Conservation (phyloP, 2,888 invertebrate species). For the Yponomeuta evonymella region DNA sequence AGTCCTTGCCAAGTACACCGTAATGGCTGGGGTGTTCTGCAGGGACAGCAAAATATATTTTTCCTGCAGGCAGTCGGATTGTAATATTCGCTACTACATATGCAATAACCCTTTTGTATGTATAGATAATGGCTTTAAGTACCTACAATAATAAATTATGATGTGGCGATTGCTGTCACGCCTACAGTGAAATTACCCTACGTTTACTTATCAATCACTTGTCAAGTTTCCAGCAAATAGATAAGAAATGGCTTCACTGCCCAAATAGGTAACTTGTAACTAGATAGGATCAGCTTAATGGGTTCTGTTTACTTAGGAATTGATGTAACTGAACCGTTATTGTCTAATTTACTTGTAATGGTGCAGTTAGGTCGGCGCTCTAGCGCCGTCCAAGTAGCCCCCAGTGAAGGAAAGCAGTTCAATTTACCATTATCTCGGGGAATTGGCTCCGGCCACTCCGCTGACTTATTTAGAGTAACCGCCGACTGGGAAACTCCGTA, state of each 20-base stretch:
- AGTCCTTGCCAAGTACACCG: conserved; percentile 17
- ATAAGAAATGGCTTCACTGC: not conserved
- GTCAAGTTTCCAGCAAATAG: not conserved
- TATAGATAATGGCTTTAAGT: no score
- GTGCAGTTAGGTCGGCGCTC: conserved; percentile 47
- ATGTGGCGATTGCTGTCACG: no score
- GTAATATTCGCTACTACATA: no score
- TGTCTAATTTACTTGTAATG: conserved; percentile 48
- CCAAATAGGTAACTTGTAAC: conserved; percentile 2
- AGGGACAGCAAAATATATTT: no score
- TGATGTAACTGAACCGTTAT: conserved; percentile 38
- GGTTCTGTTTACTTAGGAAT: conserved; percentile 31
- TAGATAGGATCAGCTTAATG: conserved; percentile 30
- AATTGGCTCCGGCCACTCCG: conserved; percentile 47
- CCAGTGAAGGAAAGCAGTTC: conserved; percentile 60
- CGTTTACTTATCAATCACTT: not conserved
- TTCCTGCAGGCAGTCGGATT: no score
- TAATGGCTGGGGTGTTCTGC: no score
- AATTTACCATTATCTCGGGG: conserved; percentile 62
- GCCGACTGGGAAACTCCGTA: not conserved
- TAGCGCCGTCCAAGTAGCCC: conserved; percentile 32
- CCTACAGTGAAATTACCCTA: no score
- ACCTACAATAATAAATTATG: no score
- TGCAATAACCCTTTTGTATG: no score
- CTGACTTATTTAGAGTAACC: conserved; percentile 38